Evolutionary conservation across 2,113 vertebrate genomes (phyloP).

Genomic region (Crotalus horridus): DNA sequence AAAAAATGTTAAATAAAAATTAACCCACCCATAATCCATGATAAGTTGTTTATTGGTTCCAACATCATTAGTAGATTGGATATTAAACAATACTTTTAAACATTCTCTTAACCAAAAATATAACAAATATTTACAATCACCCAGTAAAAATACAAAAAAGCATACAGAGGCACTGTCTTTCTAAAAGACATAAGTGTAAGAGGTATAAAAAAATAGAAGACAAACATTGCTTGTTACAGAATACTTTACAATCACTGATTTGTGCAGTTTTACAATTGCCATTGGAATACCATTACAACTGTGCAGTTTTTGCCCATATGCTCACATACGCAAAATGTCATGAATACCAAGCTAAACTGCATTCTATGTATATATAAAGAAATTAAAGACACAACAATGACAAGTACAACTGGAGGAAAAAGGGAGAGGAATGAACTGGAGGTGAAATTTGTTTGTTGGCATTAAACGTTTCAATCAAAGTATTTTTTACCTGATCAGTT

Average conservation of each 20-base stretch:
- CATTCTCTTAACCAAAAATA: conserved; percentile 98
- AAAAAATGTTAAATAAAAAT: not conserved
- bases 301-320: conserved; percentile 82
- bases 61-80: conserved; percentile 77
- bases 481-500: conserved; percentile 32
- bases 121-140: conserved; percentile 96
- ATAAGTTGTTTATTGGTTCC: conserved; percentile 74
- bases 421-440: conserved; percentile 43
- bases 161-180: conserved; percentile 95
- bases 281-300: conserved; percentile 77
- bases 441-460: conserved; percentile 51
- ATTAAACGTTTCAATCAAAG: conserved; percentile 53
- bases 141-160: conserved; percentile 95
- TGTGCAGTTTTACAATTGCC: conserved; percentile 82
- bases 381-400: conserved; percentile 63
- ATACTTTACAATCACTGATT: conserved; percentile 81
- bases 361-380: conserved; percentile 68
- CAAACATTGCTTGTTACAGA: conserved; percentile 83
- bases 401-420: conserved; percentile 57
- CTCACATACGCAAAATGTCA: conserved; percentile 67
- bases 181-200: conserved; percentile 97
- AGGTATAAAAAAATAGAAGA: conserved; percentile 87
- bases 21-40: conserved; percentile 3
- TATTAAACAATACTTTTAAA: conserved; percentile 87
- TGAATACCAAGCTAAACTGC: conserved; percentile 79